Percentiles rank a stretch among this genome's conserved stretches.
Conservation (phyloP, 2,113 vertebrate species). For the Scartelaos histophorus region DNA sequence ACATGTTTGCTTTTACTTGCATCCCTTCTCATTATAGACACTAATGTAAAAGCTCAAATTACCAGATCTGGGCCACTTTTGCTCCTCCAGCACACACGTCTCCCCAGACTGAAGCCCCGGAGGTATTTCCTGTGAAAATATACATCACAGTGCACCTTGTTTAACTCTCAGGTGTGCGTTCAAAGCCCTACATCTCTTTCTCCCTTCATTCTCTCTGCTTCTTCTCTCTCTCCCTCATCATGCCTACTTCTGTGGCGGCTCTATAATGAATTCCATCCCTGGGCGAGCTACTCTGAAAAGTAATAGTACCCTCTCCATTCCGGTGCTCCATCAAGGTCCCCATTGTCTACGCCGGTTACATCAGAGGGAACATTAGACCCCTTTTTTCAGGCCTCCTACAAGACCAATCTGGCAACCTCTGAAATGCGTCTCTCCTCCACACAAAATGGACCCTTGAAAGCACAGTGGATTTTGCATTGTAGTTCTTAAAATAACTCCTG, state of each 20-base stretch:
- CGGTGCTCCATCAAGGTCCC: slow-evolving; percentile 54
- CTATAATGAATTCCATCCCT: slow-evolving; percentile 54
- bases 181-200: slow-evolving; percentile 14
- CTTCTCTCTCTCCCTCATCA: slow-evolving; percentile 13
- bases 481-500: too few relatives aligned
- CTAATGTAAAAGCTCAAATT: background rate
- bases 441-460: slow-evolving; percentile 14
- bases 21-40: background rate
- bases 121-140: slow-evolving; percentile 25
- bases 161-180: slow-evolving; percentile 19
- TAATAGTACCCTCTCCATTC: slow-evolving; percentile 49
- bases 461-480: slow-evolving; percentile 1
- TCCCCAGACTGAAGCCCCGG: slow-evolving; percentile 33
- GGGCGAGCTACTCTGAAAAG: slow-evolving; percentile 34
- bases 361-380: slow-evolving; percentile 53
- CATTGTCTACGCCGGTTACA: slow-evolving; percentile 54
- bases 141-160: slow-evolving; percentile 28
- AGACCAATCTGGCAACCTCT: slow-evolving; percentile 18
- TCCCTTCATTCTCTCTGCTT: background rate
- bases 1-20: background rate
- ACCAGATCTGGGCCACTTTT: slow-evolving; percentile 4
- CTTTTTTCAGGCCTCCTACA: slow-evolving; percentile 40
- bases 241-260: slow-evolving; percentile 21
- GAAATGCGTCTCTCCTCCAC: slow-evolving; percentile 1
- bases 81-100: slow-evolving; percentile 26